phyloP scores from a whole-genome alignment of 2,797 vertebrate species.

The Pteronotus mesoamericanus region DNA sequence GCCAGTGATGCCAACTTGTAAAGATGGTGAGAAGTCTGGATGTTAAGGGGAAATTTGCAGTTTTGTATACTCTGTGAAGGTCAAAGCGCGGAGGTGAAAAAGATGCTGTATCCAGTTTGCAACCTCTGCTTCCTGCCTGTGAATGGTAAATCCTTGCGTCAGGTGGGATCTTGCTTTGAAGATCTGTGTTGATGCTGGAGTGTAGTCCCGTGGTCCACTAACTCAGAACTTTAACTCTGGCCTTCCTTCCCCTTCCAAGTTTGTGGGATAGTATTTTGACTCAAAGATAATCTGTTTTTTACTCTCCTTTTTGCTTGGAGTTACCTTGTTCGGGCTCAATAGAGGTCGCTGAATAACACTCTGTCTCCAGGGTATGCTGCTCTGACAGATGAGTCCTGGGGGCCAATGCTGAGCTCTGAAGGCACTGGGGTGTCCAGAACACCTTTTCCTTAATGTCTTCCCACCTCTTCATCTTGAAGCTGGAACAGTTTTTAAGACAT shows the following conservation, averaged over 20 bases:
- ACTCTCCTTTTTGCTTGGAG: neutral
- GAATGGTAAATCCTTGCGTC: neutral
- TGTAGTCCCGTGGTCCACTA: neutral
- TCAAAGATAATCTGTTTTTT: neutral
- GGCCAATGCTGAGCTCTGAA: neutral
- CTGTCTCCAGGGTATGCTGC: neutral
- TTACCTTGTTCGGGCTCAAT: neutral
- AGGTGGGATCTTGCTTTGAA: neutral
- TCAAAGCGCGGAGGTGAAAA: neutral
- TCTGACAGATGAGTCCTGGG: neutral
- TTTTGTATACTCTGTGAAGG: neutral
- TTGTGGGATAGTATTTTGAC: neutral
- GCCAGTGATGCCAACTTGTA: neutral
- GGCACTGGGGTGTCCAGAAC: neutral
- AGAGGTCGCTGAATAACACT: neutral
- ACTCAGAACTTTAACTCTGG: neutral
- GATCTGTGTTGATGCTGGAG: neutral
- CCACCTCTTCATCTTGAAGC: neutral
- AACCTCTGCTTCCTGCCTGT: neutral
- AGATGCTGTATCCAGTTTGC: neutral
- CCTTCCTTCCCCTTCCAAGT: neutral
- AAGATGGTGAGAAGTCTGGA: neutral
- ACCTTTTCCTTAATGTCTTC: neutral
- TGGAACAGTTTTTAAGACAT: neutral
- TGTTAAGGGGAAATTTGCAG: neutral